Base-by-base conservation (phyloP, 2,797 vertebrate species). In the Adelosebastes latens region DNA sequence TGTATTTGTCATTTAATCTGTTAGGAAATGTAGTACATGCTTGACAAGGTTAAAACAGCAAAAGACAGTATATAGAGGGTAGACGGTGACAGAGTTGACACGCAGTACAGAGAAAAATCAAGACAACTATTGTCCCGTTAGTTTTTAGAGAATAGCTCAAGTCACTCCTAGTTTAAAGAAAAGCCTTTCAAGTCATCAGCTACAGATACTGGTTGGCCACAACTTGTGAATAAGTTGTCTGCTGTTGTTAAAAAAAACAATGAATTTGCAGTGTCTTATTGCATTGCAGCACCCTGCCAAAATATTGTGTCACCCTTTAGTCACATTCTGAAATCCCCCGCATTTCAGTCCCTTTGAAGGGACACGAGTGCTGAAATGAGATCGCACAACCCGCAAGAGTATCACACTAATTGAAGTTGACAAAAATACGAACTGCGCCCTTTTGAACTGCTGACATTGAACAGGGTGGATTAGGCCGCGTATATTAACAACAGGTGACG, bases 401-500 rank as follows among this genome's bases (percentile, higher is more conserved):
- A 94, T 97, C 96, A 95, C 84, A 25, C 96, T 97, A 97, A 97
- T 97, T 97, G 96, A 96, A 97, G 95, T 89, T 95, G 97, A 97
- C 96, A 97, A 97, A 97, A 96, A 96, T 96, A 96, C 95, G 94
- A 95, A 96, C 95, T 95, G 95, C 94, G 92, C 94, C 96, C 96
- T 96, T 97, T 96, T 96, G 96, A 97, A 97, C 96, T 93, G 96
- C 97, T 97, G 97, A 98, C 96, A 96, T 94, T 95, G 95, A 95
- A 91, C 96, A 96, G 96, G 89, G 93, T 85, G 96, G 97, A 97
- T 97, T 97, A 97, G 94, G 88, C 71, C 12, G 95, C 80, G 87
- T 94, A 97, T 96, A 97, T 97, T 97, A 97, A 97, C 95, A 98
- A 97, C 97, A 98, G 96, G 96, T 97, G 97, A 97, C 93, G 86